These are phyloP conservation scores for Molossus molossus DNA, from an alignment of 2,797 vertebrate genomes.

Conservation along the genomic window DNA sequence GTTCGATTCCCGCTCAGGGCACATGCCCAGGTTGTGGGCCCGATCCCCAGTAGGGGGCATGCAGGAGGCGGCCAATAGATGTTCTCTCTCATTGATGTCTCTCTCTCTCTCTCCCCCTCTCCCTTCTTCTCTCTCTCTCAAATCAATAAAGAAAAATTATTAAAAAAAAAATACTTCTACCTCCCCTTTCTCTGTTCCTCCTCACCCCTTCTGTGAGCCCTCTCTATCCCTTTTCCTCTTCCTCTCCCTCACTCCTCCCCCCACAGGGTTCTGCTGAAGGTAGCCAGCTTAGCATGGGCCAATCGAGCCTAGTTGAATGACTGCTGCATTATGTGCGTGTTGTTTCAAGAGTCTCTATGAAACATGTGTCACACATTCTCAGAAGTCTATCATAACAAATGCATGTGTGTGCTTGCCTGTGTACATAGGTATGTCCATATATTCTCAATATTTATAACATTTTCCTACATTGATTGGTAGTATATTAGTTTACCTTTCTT, in stretches of 20 bases:
- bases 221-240: neutral
- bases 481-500: conserved; percentile 29
- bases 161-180: neutral
- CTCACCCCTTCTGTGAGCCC: neutral
- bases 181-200: neutral
- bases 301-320: neutral
- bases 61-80: too few species aligned
- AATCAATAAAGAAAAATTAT: too few species aligned
- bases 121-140: too few species aligned
- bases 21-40: too few species aligned
- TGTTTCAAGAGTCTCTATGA: neutral
- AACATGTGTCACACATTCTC: neutral
- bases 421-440: neutral
- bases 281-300: neutral
- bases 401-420: neutral
- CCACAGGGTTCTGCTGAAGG: neutral
- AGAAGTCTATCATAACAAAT: neutral
- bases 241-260: too few species aligned
- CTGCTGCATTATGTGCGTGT: neutral
- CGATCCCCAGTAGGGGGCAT: too few species aligned
- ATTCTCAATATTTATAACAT: neutral
- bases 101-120: too few species aligned
- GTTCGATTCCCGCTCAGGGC: too few species aligned
- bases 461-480: neutral
- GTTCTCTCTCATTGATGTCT: too few species aligned